Evolutionary conservation across 1,140 invertebrate species (phyloP).

Genomic region (Odontomachus brunneus): DNA sequence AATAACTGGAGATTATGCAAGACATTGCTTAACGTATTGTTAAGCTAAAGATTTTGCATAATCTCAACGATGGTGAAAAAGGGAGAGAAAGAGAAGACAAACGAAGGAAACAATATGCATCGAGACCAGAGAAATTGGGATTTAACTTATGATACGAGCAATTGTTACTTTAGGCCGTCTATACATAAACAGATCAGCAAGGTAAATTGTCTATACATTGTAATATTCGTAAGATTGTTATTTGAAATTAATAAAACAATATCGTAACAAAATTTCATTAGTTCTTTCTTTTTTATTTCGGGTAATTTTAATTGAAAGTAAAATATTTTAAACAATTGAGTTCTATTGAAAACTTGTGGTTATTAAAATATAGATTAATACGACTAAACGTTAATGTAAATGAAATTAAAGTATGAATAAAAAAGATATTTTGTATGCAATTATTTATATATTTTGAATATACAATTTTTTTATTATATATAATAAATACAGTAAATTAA

Average conservation of each 20-base stretch:
- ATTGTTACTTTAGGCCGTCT: conserved; percentile 75
- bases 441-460: too few relatives aligned
- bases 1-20: conserved; percentile 1
- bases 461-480: conserved; percentile 49
- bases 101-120: conserved; percentile 1
- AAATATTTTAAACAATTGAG: conserved; percentile 36
- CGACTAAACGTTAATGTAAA: too few relatives aligned
- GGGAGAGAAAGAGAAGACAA: conserved; percentile 5
- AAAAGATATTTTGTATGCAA: too few relatives aligned
- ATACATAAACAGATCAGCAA: conserved; percentile 66
- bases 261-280: conserved; percentile 31
- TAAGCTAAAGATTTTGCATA: conserved; percentile 85
- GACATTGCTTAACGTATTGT: conserved; percentile 80
- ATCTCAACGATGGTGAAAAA: conserved; percentile 74
- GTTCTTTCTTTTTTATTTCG: conserved; percentile 37
- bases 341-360: neutral
- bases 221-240: conserved; percentile 78
- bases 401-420: too few relatives aligned
- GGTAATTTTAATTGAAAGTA: conserved; percentile 60
- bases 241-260: conserved; percentile 77
- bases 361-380: too few relatives aligned
- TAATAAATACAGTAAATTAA: conserved; percentile 72
- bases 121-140: neutral
- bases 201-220: conserved; percentile 71
- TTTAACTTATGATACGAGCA: conserved; percentile 64